Conservation (phyloP, 2,797 vertebrate species). For the Cottoperca gobio region DNA sequence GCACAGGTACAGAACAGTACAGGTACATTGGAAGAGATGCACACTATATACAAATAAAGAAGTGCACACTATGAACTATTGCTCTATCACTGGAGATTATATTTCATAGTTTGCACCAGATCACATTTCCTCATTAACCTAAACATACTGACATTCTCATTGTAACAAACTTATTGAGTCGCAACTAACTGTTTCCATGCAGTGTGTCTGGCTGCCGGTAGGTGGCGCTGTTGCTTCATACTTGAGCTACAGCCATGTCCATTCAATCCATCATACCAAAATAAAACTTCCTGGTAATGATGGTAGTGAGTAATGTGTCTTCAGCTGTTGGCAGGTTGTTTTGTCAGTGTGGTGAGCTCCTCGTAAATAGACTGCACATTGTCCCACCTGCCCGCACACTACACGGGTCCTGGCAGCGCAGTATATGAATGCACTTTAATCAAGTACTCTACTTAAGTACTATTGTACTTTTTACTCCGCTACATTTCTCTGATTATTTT, state of each 20-base stretch:
- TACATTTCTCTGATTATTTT: no score
- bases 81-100: neutral
- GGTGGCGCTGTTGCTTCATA: constrained; percentile 37
- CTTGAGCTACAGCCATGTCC: neutral
- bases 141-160: neutral
- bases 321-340: constrained; percentile 50
- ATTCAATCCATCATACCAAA: constrained; percentile 46
- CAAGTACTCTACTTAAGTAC: no score
- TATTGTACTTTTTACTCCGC: no score
- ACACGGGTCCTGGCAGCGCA: neutral
- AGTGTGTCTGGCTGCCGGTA: constrained; percentile 22
- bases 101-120: neutral
- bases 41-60: no score
- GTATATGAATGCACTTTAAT: no score
- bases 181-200: neutral
- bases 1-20: no score
- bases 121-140: neutral
- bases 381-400: constrained; percentile 23
- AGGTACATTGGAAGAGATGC: no score
- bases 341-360: constrained; percentile 34
- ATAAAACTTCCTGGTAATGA: constrained; percentile 45
- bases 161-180: neutral
- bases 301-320: constrained; percentile 48
- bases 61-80: neutral
- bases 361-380: constrained; percentile 33